Evolutionary conservation across 1,140 invertebrate species (phyloP), one percentile per base, ranked within the genome.

Genomic region (Listronotus oregonensis): DNA sequence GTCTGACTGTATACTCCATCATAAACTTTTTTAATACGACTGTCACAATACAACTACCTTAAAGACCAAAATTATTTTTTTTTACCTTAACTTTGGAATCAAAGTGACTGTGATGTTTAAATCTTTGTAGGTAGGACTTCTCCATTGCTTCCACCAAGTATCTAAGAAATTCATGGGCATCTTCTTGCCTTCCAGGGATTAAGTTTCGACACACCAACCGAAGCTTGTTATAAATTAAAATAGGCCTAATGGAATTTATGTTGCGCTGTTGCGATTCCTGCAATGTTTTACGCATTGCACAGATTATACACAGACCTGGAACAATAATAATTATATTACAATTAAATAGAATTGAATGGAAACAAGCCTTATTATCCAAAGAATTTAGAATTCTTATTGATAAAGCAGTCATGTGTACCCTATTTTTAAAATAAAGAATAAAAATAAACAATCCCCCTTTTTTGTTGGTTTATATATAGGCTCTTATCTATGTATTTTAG

Each of bases 141-240:
- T 97, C 94, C 91, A 98, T 95, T 47, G 92, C 90, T 82, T 97
- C 95, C 10, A 98, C 86, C 46, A 98, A 82, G 80, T 96, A 95
- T 63, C 93, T 84, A 57, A 96, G 81, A 81, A 98, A 98, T 80
- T 98, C 96, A 82, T 98, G 95, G 15, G 95, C 95, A 87, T 98
- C 96, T 84, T 98, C 95, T 83, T 98, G 96, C 49, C 93, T 84
- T 0, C 95, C 95, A 67, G 91, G 91, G 18, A 90, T 88, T 79
- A 98, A 87, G 76, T 95, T 92, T 78, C 93, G 90, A 75, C 95
- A 96, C 66, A 97, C 95, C 56, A 89, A 84, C 81, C 85, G 79
- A 55, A 88, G 73, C 71, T 87, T 87, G 0, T 85, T 84, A 68
- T 86, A 87, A 42, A 88, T 85, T 65, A 85, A 82, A 76, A 84